Conservation (phyloP, 2,888 invertebrate genomes). For the Cephus sareptanus region DNA sequence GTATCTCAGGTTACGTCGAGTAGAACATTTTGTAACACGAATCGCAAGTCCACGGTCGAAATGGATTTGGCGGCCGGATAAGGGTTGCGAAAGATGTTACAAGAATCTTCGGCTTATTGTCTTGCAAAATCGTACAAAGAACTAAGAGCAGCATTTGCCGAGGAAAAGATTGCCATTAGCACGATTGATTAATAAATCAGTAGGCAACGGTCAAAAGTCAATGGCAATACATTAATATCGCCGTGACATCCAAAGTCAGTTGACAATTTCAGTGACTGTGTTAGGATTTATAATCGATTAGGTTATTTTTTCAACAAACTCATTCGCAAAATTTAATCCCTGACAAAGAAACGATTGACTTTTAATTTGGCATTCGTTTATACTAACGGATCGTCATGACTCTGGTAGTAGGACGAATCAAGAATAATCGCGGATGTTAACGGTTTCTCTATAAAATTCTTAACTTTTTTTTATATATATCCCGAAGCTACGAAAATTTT, state of each 20-base stretch:
- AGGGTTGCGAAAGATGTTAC: neutral
- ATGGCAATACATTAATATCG: neutral
- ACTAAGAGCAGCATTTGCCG: neutral
- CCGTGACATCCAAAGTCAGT: neutral
- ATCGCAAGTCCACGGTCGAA: neutral
- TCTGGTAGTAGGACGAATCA: neutral
- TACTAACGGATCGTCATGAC: neutral
- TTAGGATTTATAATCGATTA: neutral
- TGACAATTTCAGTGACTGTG: neutral
- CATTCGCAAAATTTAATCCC: neutral
- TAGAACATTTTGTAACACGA: neutral
- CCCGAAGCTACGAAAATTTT: neutral
- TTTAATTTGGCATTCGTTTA: neutral
- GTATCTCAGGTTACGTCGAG: neutral
- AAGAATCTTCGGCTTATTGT: neutral
- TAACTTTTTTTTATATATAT: neutral
- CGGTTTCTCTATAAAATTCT: neutral
- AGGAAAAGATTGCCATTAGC: neutral
- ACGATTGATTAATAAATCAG: neutral
- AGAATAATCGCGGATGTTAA: neutral
- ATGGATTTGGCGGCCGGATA: neutral
- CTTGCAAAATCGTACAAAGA: neutral
- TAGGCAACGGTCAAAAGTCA: neutral
- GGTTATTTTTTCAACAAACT: neutral
- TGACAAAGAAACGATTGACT: neutral